Conservation (phyloP, 2,797 vertebrate species). For the Columba guinea region DNA sequence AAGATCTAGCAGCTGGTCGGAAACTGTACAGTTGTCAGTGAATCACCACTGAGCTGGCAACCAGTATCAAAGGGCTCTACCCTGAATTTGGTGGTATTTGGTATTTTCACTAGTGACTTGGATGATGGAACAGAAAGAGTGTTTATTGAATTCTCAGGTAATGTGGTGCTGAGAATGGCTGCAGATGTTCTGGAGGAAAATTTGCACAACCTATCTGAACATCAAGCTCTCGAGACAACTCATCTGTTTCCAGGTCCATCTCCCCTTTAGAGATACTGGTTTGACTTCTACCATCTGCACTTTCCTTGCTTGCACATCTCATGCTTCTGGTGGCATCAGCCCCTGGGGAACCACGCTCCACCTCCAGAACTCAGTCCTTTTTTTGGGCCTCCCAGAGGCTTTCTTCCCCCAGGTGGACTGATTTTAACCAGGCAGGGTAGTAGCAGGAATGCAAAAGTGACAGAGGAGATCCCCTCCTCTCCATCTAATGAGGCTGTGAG, state of each 20-base stretch:
- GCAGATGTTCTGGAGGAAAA: not conserved
- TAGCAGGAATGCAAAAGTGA: not conserved
- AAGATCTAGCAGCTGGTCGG: not conserved
- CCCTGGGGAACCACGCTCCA: not conserved
- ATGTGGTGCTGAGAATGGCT: not conserved
- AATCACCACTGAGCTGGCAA: not conserved
- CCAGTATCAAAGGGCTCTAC: not conserved
- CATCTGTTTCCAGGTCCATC: not conserved
- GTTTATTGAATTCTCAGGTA: not conserved
- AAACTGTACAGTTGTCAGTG: not conserved
- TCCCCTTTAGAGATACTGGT: not conserved
- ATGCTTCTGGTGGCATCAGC: not conserved
- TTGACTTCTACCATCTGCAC: not conserved
- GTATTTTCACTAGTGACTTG: not conserved
- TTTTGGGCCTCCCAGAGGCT: not conserved
- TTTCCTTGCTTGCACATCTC: not conserved
- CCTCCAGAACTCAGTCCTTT: not conserved
- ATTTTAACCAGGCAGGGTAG: not conserved
- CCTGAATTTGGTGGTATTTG: not conserved
- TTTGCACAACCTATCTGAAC: not conserved
- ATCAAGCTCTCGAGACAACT: not conserved
- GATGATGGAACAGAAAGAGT: not conserved
- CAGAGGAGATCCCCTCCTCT: not conserved
- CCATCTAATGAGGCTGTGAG: not conserved
- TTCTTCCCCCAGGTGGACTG: not conserved